These are phyloP conservation scores for Parazoanthus darwini DNA, from an alignment of 92 coral and sea anemone genomes.

Conservation along the genomic window DNA sequence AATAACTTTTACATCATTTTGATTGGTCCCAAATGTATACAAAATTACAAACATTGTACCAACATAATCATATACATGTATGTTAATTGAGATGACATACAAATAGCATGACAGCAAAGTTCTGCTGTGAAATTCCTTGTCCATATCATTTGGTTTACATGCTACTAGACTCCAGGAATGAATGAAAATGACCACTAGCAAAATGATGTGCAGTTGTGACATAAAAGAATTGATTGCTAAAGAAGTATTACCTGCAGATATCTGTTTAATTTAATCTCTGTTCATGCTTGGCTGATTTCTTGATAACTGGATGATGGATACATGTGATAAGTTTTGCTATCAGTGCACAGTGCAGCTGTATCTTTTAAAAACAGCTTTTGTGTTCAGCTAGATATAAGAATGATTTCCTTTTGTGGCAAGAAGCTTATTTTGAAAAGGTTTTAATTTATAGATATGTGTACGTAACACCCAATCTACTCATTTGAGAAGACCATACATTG, in stretches of 20 bases:
- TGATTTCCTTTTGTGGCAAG: too few relatives aligned
- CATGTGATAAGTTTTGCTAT: neutral
- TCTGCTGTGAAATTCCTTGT: constrained; percentile 11
- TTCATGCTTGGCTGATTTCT: constrained; percentile 21
- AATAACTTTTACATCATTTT: neutral
- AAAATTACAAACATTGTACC: neutral
- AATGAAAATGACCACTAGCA: neutral
- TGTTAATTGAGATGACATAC: neutral
- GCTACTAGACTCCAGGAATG: neutral
- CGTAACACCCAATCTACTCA: too few relatives aligned
- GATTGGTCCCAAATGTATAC: constrained; percentile 2
- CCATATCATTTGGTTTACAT: neutral
- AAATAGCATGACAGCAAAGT: neutral
- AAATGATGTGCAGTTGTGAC: neutral
- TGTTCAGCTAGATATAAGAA: too few relatives aligned
- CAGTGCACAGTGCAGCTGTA: neutral
- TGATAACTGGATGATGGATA: neutral
- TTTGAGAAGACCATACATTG: too few relatives aligned
- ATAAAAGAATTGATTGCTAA: constrained; percentile 9
- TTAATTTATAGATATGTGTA: too few relatives aligned
- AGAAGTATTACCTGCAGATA: constrained; percentile 16
- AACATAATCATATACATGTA: neutral
- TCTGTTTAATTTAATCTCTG: neutral
- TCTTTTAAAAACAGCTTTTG: neutral
- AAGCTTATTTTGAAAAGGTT: too few relatives aligned